Evolutionary conservation across 64 coral and sea anemone genomes (phyloP), one percentile per base, ranked within the genome.

Genomic region (Stichodactyla mertensii): DNA sequence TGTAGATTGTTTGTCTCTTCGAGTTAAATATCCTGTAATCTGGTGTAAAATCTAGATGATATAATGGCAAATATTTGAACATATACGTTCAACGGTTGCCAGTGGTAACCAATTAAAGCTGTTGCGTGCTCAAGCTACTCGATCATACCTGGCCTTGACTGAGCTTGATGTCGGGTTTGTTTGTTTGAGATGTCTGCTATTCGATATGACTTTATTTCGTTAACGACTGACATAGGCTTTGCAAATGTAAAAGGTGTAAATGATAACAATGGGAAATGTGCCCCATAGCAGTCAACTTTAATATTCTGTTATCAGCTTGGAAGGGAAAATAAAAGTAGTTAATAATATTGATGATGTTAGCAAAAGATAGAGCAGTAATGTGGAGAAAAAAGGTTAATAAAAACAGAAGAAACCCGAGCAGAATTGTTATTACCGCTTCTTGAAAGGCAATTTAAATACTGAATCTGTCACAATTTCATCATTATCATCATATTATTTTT

Each of bases 41-140:
- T 74, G 62, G 22, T 66, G 62, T 20, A 23, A n/a, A 74, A 74
- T 36, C 69, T 74, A n/a, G 12, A 74, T 26, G 69, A 31, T 74
- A 74, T 74, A 74, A 74, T 36, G 62, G 62, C 62, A 66, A n/a
- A 9, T 36, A 74, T 74, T 74, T 74, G 69, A 74, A 22, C 22
- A 31, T 74, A 23, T 74, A 31, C 69, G 23, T 31, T 27, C 8
- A 74, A 12, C 22, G 69, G 69, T 74, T 74, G 69, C 69, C 12
- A 74, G 0, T 74, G 69, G 69, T 74, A 74, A 74, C 69, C n/a
- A 13, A 74, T 26, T 11, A 13, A 19, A 74, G 10, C 10, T 10
- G 69, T 74, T 74, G 7, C 69, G 69, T 74, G 69, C 69, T 74
- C 22, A 13, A 74, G 69, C 24, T 19, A 74, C n/a, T 74, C 22